Base-by-base conservation (phyloP, 2,888 invertebrate species). In the Acheta domesticus region DNA sequence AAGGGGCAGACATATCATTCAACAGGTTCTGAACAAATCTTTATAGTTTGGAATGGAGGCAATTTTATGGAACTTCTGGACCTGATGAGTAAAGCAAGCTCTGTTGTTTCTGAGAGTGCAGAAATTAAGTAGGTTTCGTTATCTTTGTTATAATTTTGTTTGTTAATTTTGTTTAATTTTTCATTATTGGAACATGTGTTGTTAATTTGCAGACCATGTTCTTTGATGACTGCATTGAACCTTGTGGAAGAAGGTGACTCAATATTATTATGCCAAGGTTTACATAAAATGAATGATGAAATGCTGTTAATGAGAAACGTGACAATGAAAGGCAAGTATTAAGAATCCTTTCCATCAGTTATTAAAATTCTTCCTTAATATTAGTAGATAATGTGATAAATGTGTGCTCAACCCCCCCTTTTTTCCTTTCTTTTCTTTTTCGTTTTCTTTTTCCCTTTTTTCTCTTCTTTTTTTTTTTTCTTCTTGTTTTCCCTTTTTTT, bases 261-360 rank as follows among this genome's bases (percentile, higher is more conserved):
- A 19, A n/a, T 62, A n/a, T 62, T 62, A 14, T n/a, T 62, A 5
- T 62, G 62, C n/a, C 14, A 62, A 62, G 62, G 62, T 62, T 12
- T 62, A 19, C 62, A 62, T 62, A 62, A 62, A 62, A 62, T 62
- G n/a, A 62, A 62, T n/a, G n/a, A n/a, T 62, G 62, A 62, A 62
- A 62, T 62, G 62, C 4, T 62, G 14, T 14, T 62, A 19, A 19
- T n/a, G n/a, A 62, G 62, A 62, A 62, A 62, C 16, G 62, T 14
- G 8, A 62, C 62, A 62, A 19, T 62, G 5, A 14, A n/a, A 62
- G 62, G 62, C n/a, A 62, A n/a, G 62, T 62, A 19, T 19, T 12
- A 19, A 62, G 62, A 62, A 19, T 62, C 36, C 8, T 36, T 36
- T 36, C 36, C 36, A 36, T 8, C 0, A 5, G 36, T 1, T 36